Base-by-base conservation (phyloP, 2,888 invertebrate species). In the Sarcophaga caerulescens region DNA sequence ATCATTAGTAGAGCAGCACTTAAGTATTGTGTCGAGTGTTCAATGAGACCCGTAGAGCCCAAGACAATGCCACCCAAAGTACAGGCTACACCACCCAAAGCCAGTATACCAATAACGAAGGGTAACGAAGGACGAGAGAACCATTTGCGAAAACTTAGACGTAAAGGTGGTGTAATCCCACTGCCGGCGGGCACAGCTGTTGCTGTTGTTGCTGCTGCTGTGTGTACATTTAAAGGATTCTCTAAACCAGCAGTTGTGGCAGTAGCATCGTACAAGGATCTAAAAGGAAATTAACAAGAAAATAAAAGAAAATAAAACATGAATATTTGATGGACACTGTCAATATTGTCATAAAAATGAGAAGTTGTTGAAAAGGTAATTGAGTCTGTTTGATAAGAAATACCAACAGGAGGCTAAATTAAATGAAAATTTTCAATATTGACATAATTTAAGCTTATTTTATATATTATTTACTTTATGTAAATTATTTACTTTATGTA, bases 1-100 rank as follows among this genome's bases (percentile, higher is more conserved):
- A 93, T 93, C 93, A 93, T 93, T 12, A 93, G 88, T 25, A 93
- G 87, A 3, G 93, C 92, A 12, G 93, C 93, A 86, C 93, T 93
- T 66, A 93, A 79, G 88, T 93, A 93, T 70, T 93, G 93, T 14
- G 93, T 93, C 4, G 93, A 93, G 81, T 93, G 93, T 82, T 93
- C 93, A 52, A 93, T 91, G 5, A 93, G 90, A 1, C 93, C 93
- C 0, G 93, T 93, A 45, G 93, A 92, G 60, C 93, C 93, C 44
- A 93, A 87, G 11, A 93, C 93, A 88, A 93, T 93, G 78, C 93
- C 93, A 66, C 93, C 93, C 82, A 93, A 83, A 1, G 93, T 93
- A 81, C 93, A 93, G 17, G 93, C 93, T 21, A 93, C 93, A 52
- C 93, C 93, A 14, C 92, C 93, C 85, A 93, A 84, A 35, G 93